A percentile compares a stretch with the other conserved stretches of the same genome.
Conservation (phyloP, 1,140 invertebrate species). For the Scylla paramamosain region DNA sequence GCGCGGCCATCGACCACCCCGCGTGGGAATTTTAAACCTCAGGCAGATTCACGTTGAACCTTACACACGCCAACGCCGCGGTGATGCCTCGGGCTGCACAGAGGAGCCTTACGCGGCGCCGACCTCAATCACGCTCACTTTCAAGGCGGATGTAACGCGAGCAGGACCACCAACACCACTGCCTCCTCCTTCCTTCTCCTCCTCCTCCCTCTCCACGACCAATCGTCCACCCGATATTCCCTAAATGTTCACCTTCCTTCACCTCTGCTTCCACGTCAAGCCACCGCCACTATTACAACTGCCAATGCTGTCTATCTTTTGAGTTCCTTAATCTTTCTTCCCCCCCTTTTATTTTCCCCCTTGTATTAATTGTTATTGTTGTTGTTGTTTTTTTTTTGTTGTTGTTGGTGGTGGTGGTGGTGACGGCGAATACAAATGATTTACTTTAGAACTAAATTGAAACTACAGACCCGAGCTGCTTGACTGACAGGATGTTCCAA, state of each 20-base stretch:
- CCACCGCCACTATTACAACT: background rate
- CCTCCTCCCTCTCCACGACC: background rate
- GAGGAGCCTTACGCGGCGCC: background rate
- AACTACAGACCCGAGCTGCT: too few species aligned
- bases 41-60: background rate
- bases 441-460: too few species aligned
- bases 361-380: background rate
- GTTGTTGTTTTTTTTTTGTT: background rate
- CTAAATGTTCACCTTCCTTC: background rate
- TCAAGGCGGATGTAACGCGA: background rate
- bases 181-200: background rate
- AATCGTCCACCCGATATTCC: background rate
- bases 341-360: background rate
- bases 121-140: background rate
- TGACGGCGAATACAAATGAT: background rate
- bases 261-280: background rate
- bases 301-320: background rate
- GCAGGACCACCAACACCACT: background rate
- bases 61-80: background rate
- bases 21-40: conserved; percentile 63
- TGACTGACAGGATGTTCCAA: too few species aligned
- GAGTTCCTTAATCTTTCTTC: background rate
- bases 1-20: conserved; percentile 62
- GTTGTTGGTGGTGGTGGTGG: background rate
- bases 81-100: background rate